These are phyloP conservation scores for Lepus timidus DNA, from an alignment of 2,113 vertebrate species.

Conservation along the genomic window DNA sequence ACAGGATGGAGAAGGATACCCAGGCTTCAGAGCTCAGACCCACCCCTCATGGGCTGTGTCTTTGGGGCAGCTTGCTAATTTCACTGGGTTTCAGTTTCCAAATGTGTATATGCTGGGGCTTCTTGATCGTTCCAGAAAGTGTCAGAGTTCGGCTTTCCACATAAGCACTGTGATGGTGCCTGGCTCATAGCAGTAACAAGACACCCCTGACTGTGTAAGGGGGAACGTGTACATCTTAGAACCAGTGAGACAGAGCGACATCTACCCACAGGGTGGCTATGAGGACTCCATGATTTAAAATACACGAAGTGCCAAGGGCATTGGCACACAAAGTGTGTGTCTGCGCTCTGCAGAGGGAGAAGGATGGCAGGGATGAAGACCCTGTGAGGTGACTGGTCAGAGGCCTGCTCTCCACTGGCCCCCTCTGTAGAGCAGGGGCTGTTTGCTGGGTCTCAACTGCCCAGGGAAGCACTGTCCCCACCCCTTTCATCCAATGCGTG, in stretches of 20 bases:
- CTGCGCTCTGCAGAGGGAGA: neutral
- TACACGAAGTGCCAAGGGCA: neutral
- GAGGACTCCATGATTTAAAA: neutral
- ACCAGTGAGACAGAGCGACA: neutral
- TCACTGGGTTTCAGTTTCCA: conserved; percentile 42
- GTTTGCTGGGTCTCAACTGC: neutral
- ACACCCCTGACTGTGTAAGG: neutral
- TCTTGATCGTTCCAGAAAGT: conserved; percentile 14
- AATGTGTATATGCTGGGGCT: neutral
- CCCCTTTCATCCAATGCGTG: neutral
- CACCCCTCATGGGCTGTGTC: neutral
- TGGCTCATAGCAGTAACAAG: neutral
- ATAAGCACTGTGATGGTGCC: neutral
- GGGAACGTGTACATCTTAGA: neutral
- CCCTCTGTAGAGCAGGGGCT: neutral
- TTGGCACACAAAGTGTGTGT: neutral
- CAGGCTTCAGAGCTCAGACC: neutral
- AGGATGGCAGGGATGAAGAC: neutral
- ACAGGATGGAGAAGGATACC: neutral
- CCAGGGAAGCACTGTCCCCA: neutral
- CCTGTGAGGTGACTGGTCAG: neutral
- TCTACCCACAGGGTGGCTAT: neutral
- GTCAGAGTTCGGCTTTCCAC: neutral
- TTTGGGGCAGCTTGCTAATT: neutral
- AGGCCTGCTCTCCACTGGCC: neutral